phyloP scores from a whole-genome alignment of 2,113 vertebrate species.

The Hydrolagus affinis region DNA sequence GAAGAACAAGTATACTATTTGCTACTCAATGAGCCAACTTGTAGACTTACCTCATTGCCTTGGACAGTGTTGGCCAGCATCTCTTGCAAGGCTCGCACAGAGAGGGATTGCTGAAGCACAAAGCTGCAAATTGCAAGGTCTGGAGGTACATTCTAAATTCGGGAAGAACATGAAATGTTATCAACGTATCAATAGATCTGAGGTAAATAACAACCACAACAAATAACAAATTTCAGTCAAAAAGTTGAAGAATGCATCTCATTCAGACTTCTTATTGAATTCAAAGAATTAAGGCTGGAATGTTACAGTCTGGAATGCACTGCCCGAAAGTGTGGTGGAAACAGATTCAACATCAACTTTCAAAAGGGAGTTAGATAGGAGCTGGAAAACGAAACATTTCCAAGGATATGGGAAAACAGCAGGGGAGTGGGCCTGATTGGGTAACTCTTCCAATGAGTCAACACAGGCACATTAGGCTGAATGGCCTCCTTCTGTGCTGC shows the following conservation, averaged over 20 bases:
- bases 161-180: neutral
- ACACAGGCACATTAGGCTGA: too few species aligned
- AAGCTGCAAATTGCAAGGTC: conserved; percentile 81
- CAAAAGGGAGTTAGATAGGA: too few species aligned
- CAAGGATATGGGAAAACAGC: too few species aligned
- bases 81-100: conserved; percentile 73
- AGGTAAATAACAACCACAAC: too few species aligned
- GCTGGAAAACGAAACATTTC: too few species aligned
- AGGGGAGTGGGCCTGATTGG: too few species aligned
- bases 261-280: neutral
- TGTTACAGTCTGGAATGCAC: neutral
- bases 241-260: neutral
- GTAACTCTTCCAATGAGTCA: too few species aligned
- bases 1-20: neutral
- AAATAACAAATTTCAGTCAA: too few species aligned
- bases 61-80: conserved; percentile 83
- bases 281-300: neutral
- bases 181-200: neutral
- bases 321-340: too few species aligned
- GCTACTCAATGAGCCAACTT: neutral
- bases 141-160: conserved; percentile 72
- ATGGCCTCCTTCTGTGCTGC: too few species aligned
- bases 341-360: too few species aligned
- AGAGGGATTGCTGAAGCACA: conserved; percentile 80
- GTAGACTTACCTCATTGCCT: conserved; percentile 52